Conservation (phyloP, 2,113 vertebrate genomes). For the Struthidea cinerea region DNA sequence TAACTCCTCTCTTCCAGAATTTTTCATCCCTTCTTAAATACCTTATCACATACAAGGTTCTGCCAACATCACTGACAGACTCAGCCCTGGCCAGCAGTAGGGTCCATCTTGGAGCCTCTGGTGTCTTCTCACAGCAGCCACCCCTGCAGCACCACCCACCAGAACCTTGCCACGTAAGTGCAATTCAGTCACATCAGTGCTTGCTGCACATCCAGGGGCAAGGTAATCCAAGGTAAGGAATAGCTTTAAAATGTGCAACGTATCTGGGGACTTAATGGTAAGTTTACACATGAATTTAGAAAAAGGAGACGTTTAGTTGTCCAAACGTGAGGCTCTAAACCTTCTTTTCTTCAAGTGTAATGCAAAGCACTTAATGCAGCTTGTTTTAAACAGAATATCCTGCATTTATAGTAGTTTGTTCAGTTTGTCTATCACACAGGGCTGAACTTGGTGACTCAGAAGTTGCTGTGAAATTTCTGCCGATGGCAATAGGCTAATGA, state of each 20-base stretch:
- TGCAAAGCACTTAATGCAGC: background rate
- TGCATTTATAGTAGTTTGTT: background rate
- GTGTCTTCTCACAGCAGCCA: background rate
- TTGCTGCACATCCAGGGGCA: background rate
- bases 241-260: background rate
- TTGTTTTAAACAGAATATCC: background rate
- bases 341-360: background rate
- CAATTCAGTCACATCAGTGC: background rate
- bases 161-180: background rate
- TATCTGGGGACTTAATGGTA: background rate
- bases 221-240: background rate
- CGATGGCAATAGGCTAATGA: background rate
- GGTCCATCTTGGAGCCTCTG: background rate
- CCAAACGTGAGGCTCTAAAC: background rate
- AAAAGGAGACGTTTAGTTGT: background rate
- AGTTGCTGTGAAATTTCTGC: background rate
- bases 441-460: background rate
- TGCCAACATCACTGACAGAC: rapidly evolving
- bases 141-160: background rate
- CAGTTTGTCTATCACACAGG: background rate
- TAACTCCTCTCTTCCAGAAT: background rate
- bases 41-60: background rate
- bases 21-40: background rate
- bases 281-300: background rate
- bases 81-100: rapidly evolving